Conservation (phyloP, 2,888 invertebrate genomes). For the Tetanocera ferruginea region DNA sequence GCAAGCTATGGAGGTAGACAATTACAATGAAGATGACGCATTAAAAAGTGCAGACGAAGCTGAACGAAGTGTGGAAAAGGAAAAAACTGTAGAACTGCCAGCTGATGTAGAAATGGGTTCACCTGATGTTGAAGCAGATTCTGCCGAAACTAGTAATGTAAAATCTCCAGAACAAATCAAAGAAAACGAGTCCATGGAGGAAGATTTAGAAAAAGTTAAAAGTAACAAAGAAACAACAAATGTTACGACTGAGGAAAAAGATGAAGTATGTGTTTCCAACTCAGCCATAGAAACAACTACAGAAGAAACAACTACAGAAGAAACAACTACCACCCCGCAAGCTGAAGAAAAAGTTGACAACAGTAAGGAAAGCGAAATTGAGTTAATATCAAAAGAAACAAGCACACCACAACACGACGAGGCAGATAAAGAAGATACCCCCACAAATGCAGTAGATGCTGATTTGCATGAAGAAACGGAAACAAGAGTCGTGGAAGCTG, state of each 20-base stretch:
- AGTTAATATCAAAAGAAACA: constrained; percentile 22
- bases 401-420: not conserved
- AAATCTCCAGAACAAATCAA: not conserved
- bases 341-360: constrained; percentile 43
- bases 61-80: not conserved
- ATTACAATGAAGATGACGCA: constrained; percentile 44
- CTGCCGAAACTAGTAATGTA: not conserved
- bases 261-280: constrained; percentile 38
- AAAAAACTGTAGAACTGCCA: constrained; percentile 38
- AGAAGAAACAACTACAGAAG: too few relatives aligned
- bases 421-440: constrained; percentile 35
- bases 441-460: constrained; percentile 37
- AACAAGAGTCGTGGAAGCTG: constrained; percentile 35
- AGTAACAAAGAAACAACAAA: constrained; percentile 28
- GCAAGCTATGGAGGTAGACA: constrained; percentile 45
- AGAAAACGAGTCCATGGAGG: not conserved
- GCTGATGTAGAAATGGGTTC: constrained; percentile 44
- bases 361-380: constrained; percentile 44
- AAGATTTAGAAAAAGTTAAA: not conserved
- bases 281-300: too few relatives aligned
- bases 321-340: too few relatives aligned
- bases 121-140: constrained; percentile 4
- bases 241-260: constrained; percentile 20
- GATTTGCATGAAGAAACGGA: constrained; percentile 43
- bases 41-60: constrained; percentile 45